These are phyloP conservation scores for Tenthredo distinguenda DNA, from an alignment of 2,888 invertebrate genomes.

Conservation along the genomic window DNA sequence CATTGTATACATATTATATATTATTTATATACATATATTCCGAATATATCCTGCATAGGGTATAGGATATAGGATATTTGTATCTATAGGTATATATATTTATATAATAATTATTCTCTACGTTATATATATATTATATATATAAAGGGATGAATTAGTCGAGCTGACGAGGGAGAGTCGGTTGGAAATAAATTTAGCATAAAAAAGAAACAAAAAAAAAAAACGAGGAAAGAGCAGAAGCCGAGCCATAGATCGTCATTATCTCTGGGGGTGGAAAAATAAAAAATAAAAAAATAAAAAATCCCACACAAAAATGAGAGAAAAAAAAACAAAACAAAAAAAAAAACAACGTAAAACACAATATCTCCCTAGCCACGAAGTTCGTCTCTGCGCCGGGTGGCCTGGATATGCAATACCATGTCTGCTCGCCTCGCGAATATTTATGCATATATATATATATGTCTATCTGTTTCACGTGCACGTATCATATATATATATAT, in stretches of 20 bases:
- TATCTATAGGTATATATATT: too few relatives aligned
- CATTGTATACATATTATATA: not conserved
- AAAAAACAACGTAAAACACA: conserved; percentile 55
- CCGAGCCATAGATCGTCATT: conserved; percentile 59
- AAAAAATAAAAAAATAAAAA: conserved; percentile 4
- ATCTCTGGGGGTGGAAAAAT: conserved; percentile 55
- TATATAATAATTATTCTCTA: not conserved
- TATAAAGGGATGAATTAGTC: not conserved
- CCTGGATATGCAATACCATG: conserved; percentile 57
- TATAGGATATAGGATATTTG: not conserved
- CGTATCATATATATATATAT: not conserved
- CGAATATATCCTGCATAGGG: not conserved
- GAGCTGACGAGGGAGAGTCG: not conserved
- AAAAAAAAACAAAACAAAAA: conserved; percentile 31
- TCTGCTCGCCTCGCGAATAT: conserved; percentile 23
- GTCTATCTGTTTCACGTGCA: not conserved
- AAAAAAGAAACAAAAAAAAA: not conserved
- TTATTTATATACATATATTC: not conserved
- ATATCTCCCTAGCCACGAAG: conserved; percentile 54
- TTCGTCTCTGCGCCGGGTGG: conserved; percentile 52
- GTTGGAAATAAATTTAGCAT: conserved; percentile 52
- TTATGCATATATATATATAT: not conserved
- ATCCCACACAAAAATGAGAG: not conserved
- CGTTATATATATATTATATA: not conserved
- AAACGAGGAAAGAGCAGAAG: conserved; percentile 25